Base-by-base conservation (phyloP, 1,140 invertebrate genomes). In the Drosophila suzukii region DNA sequence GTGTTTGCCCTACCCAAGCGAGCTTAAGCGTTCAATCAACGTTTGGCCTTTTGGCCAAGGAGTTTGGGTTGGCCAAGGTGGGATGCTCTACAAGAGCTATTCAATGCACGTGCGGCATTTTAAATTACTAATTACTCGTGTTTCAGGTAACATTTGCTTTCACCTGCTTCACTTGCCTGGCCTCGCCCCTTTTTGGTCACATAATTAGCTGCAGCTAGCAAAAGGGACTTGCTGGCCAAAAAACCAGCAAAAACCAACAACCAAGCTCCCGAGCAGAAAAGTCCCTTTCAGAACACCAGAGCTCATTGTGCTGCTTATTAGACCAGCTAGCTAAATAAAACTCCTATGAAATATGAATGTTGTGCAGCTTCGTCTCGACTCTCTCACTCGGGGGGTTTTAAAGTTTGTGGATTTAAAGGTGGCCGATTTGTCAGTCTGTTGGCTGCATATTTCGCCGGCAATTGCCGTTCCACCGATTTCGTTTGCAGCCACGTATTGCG, bases 41-140 rank as follows among this genome's bases (percentile, higher is more conserved):
- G 60, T 76, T 60, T 12, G 43, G 43, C 76, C 53, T 27, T 15
- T 10, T n/a, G 24, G 32, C 34, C 20, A 20, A 27, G 38, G 5
- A 27, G 27, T 3, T 27, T 27, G 5, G 27, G 27, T 0, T 27
- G 27, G 27, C 27, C 27, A 27, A 34, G 38, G 59, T 15, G 43
- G 46, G 47, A 68, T 68, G 60, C 65, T 41, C 38, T 17, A 54
- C 58, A 59, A 59, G 71, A 67, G 54, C 72, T 65, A 86, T 86
- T 75, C 82, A 47, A 54, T 74, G 79, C 83, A 86, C 83, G 83
- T 88, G 79, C 83, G 41, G 67, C 84, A 86, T 86, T 86, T 86
- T 86, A 86, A 86, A 86, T 86, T 88, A 86, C 83, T 86, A 86
- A 88, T 86, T 86, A 86, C 84, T 79, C 58, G 47, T 77, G 61